Base-by-base conservation (phyloP, 2,113 vertebrate genomes). In the Melanostigma gelatinosum region DNA sequence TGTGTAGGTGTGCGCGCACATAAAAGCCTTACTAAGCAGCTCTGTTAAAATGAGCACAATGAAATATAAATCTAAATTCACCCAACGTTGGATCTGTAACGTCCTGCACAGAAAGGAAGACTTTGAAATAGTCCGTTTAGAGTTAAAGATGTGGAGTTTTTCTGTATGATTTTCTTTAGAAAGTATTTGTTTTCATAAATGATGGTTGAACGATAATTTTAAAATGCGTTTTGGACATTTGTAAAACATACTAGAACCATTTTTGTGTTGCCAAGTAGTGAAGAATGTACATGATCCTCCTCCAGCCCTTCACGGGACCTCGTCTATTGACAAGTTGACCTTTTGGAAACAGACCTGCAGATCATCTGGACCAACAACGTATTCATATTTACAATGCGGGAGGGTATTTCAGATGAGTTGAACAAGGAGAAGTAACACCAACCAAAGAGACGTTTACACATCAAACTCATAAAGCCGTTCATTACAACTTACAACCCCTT, bases 21-120 rank as follows among this genome's bases (percentile, higher is more conserved):
- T 12, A 20, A 18, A 52, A 27, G 44, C 58, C 29, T 78, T 48
- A 77, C 58, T 60, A 42, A 71, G 71, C 77, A 75, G 24, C 15
- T 34, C 52, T 62, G 13, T 66, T 54, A 55, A 34, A 62, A 55
- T 55, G 62, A 65, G 27, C 13, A 16, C 24, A 58, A 0, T 16
- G 55, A 60, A 60, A 50, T 50, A 20, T 1, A 24, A 24, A 58
- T 22, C 6, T 44, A 72, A 75, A 73, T 40, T 24, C 4, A 12
- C 8, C 3, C 10, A 20, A 50, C 11, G 7, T 55, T 61, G 44
- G 20, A 58, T 50, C 40, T 22, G 8, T 16, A 16, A 12, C 62
- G 29, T 46, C 52, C n/a, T 46, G 52, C 27, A 40, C 54, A 12
- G 54, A 29, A 29, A 61, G 18, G 50, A 27, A 55, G 15, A 62